These are phyloP conservation scores for Nycteola revayana DNA, from an alignment of 2,888 invertebrate species.

Conservation along the genomic window DNA sequence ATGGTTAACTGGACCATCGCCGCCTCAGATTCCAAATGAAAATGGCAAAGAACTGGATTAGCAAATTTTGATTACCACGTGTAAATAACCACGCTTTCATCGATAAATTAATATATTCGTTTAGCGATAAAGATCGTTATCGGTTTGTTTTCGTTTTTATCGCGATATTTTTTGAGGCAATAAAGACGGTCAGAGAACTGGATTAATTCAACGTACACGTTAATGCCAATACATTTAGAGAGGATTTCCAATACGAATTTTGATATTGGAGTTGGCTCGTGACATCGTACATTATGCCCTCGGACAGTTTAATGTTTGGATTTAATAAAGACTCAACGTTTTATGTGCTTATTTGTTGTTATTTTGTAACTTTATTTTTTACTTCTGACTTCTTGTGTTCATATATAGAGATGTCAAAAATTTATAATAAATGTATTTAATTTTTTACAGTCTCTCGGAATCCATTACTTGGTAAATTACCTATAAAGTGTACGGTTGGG, in stretches of 20 bases:
- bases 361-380: neutral
- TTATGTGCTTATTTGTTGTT: too few relatives aligned
- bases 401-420: too few relatives aligned
- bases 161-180: conserved; percentile 26
- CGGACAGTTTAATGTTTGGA: too few relatives aligned
- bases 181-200: conserved; percentile 35
- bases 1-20: too few relatives aligned
- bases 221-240: conserved; percentile 28
- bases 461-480: too few relatives aligned
- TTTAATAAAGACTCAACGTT: too few relatives aligned
- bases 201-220: conserved; percentile 37
- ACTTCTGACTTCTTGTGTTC: neutral
- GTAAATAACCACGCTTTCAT: conserved; percentile 15
- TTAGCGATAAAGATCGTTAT: conserved; percentile 12
- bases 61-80: conserved; percentile 6
- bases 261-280: conserved; percentile 21
- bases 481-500: too few relatives aligned
- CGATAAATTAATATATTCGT: conserved; percentile 9
- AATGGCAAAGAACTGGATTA: too few relatives aligned
- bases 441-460: too few relatives aligned
- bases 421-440: too few relatives aligned
- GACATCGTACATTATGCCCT: conserved; percentile 10
- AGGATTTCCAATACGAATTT: conserved; percentile 17
- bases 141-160: conserved; percentile 15
- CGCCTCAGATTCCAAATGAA: too few relatives aligned